These are phyloP conservation scores for Microchirus variegatus DNA, from an alignment of 2,797 vertebrate genomes.

Conservation along the genomic window DNA sequence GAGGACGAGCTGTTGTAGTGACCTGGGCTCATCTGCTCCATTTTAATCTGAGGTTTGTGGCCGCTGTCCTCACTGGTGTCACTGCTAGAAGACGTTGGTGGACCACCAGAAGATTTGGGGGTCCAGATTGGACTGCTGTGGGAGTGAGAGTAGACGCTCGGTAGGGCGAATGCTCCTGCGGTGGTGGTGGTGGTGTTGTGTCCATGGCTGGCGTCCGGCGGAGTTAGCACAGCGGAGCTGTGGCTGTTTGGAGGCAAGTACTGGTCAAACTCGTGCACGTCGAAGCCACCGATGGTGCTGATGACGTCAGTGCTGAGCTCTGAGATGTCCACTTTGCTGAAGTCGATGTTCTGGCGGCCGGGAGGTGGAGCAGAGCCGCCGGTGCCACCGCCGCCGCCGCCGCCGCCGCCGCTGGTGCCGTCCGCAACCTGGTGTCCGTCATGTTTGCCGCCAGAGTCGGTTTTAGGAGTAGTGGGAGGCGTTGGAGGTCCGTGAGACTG, in stretches of 20 bases:
- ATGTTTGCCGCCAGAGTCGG: conserved; percentile 81
- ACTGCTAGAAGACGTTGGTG: conserved; percentile 44
- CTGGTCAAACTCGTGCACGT: conserved; percentile 92
- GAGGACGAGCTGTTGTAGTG: conserved; percentile 81
- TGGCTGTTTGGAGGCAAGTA: conserved; percentile 86
- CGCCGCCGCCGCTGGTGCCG: conserved; percentile 28
- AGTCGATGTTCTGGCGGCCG: conserved; percentile 92
- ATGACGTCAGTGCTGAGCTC: conserved; percentile 93
- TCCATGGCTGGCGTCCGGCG: conserved; percentile 72
- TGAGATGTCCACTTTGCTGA: conserved; percentile 93
- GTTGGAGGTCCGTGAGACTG: conserved; percentile 90
- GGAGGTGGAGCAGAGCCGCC: background rate
- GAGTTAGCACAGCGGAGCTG: conserved; percentile 34
- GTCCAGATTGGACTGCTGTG: conserved; percentile 74
- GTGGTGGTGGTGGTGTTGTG: conserved; percentile 54
- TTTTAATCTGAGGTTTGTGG: conserved; percentile 87
- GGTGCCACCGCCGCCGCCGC: conserved; percentile 31
- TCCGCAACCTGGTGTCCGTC: conserved; percentile 82
- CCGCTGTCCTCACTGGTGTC: conserved; percentile 55
- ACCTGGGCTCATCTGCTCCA: conserved; percentile 89
- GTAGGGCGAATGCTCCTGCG: conserved; percentile 68
- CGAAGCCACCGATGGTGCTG: conserved; percentile 88
- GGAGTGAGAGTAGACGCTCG: conserved; percentile 54
- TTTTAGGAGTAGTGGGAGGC: conserved; percentile 91
- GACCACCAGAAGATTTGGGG: conserved; percentile 71